A percentile compares a stretch with the other conserved stretches of the same genome.
Evolutionary conservation across 2,888 invertebrate species (phyloP).

Genomic region (Parnassius smintheus): DNA sequence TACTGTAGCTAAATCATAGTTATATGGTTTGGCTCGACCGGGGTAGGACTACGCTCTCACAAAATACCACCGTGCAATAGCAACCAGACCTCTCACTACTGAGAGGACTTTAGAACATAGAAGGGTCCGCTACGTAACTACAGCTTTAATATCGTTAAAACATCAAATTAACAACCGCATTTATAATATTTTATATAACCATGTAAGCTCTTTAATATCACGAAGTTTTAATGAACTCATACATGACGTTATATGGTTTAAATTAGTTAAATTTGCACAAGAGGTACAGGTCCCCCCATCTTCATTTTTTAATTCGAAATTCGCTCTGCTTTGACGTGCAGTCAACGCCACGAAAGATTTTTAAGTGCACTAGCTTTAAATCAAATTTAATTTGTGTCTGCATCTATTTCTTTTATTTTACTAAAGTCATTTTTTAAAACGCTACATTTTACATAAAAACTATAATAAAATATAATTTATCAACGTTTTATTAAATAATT

Average conservation of each 20-base stretch:
- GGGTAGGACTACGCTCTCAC: no score
- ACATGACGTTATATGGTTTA: neutral
- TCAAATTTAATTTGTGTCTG: neutral
- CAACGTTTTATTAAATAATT: no score
- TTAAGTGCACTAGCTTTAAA: conserved; percentile 1
- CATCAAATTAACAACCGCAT: neutral
- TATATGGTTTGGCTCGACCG: no score
- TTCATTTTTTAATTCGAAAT: conserved; percentile 5
- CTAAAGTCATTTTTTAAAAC: neutral
- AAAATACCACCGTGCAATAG: no score
- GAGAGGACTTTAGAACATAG: no score
- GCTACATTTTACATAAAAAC: no score
- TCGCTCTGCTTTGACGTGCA: conserved; percentile 10
- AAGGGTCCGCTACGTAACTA: no score
- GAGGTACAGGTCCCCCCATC: conserved; percentile 1
- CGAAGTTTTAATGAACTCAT: conserved; percentile 16
- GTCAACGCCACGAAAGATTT: conserved; percentile 5
- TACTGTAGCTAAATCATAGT: no score
- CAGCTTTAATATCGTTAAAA: no score
- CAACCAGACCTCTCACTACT: no score
- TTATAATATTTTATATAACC: neutral
- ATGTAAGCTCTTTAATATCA: neutral
- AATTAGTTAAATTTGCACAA: conserved; percentile 19
- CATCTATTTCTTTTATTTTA: neutral
- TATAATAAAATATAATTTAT: no score